Evolutionary conservation across 2,113 vertebrate genomes (phyloP), one percentile per base, ranked within the genome.

Genomic region (Xenopus tropicalis): DNA sequence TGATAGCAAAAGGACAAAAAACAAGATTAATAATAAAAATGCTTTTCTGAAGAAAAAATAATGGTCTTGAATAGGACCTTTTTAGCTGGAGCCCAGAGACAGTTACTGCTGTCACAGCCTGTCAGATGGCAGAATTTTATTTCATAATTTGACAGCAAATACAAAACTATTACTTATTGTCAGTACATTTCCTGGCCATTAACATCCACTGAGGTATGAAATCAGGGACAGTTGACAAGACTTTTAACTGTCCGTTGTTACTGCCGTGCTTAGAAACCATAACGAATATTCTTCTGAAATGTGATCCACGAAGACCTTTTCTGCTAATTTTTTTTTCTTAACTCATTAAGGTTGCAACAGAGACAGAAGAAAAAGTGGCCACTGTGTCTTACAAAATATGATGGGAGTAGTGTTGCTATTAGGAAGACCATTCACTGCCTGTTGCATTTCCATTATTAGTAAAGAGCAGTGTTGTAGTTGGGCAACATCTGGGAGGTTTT

Each of bases 121-220:
- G 65, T 74, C 72, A 74, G 72, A 67, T 62, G 65, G 57, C 65
- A 61, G 66, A 68, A 74, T 74, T 74, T 69, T 74, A 68, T 74
- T 74, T 74, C 57, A 74, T 74, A 74, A 74, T 74, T 69, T 74
- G 72, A 74, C 72, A 74, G 72, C 65, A 69, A 74, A 74, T 74
- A 74, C 72, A 74, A 74, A 74, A 74, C 72, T 74, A 74, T 74
- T 69, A 69, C 72, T 69, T 74, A 74, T 74, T 74, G 57, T 74
- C 72, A 74, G 65, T 74, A 74, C 58, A 69, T 74, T 74, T 74
- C 57, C 72, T 74, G 65, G 72, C 72, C 72, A 74, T 74, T 74
- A 74, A 74, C 72, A 74, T 61, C 66, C 72, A 74, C 65, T 69
- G 65, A 74, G 65, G 72, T 74, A 74, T 62, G 72, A 74, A 74